Percentiles rank a stretch among this genome's conserved stretches.
These are phyloP conservation scores for Beroe forskalii DNA, from an alignment of 37 sponge, comb jelly and placozoan genomes.

Conservation along the genomic window DNA sequence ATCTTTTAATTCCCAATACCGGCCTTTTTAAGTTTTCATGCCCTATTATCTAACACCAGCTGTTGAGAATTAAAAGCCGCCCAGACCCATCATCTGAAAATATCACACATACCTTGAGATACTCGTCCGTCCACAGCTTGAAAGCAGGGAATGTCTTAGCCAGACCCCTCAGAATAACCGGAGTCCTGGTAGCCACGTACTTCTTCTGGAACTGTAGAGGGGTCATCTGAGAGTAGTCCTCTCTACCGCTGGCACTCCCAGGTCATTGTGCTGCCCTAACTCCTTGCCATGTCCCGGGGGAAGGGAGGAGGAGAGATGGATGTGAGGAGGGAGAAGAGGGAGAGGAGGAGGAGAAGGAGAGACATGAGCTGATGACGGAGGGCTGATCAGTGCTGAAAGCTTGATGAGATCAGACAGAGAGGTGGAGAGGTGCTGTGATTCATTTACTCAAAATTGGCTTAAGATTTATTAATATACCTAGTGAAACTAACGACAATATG, in stretches of 20 bases:
- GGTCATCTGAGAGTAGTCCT: conserved; percentile 8
- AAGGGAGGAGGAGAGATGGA: too few species aligned
- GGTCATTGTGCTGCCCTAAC: conserved; percentile 41
- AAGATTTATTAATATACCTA: too few species aligned
- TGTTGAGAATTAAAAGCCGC: too few species aligned
- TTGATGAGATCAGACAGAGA: not conserved
- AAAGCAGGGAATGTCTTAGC: conserved; percentile 32
- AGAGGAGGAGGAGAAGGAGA: not conserved
- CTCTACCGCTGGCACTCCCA: conserved; percentile 17
- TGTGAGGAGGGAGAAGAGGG: not conserved
- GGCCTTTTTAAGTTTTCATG: too few species aligned
- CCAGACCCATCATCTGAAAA: too few species aligned
- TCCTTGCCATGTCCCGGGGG: conserved; percentile 44
- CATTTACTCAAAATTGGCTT: too few species aligned
- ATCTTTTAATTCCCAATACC: too few species aligned
- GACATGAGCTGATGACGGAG: not conserved
- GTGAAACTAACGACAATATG: too few species aligned
- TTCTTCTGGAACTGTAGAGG: conserved; percentile 22
- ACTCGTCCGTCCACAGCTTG: conserved; percentile 34
- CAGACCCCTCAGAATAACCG: conserved; percentile 46
- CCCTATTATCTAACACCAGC: too few species aligned
- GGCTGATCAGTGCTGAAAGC: not conserved
- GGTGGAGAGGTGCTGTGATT: too few species aligned
- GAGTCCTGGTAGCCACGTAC: conserved; percentile 34
- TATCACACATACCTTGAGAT: conserved; percentile 5